phyloP scores from a whole-genome alignment of 1,140 invertebrate species.

The Drosophila suzukii region DNA sequence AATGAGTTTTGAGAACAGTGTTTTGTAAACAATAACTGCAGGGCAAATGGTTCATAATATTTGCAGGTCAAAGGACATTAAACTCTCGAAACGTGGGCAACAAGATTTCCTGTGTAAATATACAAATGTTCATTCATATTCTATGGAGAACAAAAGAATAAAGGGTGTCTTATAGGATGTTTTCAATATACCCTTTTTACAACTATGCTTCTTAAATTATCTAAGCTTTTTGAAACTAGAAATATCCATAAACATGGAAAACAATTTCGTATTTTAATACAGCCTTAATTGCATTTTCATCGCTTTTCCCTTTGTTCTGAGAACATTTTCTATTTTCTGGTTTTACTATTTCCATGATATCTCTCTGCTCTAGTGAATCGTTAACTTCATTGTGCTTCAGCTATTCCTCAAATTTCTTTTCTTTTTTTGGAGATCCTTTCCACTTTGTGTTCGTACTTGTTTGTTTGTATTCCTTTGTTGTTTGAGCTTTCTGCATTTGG shows the following conservation, averaged over 20 bases:
- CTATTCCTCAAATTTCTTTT: background rate
- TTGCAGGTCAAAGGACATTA: conserved; percentile 1
- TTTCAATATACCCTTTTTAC: background rate
- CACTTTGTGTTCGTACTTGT: background rate
- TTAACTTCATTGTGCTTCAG: background rate
- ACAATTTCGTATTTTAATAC: no score
- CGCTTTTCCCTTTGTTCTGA: background rate
- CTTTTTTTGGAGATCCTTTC: conserved; percentile 9
- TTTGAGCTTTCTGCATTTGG: conserved; percentile 1
- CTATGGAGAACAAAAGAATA: background rate
- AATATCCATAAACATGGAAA: no score
- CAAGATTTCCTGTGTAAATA: background rate
- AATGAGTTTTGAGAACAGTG: background rate
- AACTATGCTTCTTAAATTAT: no score
- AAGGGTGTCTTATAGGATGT: background rate
- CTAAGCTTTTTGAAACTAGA: background rate
- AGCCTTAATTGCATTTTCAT: background rate
- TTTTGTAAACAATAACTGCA: conserved; percentile 2
- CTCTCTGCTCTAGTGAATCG: conserved; percentile 4
- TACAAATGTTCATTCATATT: background rate
- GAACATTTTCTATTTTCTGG: background rate
- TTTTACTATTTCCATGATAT: background rate
- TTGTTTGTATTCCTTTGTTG: conserved; percentile 9
- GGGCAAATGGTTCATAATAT: background rate
- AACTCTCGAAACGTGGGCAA: background rate